These are phyloP conservation scores for Drosophila melanosoma DNA, from an alignment of 2,888 invertebrate genomes.

Conservation along the genomic window DNA sequence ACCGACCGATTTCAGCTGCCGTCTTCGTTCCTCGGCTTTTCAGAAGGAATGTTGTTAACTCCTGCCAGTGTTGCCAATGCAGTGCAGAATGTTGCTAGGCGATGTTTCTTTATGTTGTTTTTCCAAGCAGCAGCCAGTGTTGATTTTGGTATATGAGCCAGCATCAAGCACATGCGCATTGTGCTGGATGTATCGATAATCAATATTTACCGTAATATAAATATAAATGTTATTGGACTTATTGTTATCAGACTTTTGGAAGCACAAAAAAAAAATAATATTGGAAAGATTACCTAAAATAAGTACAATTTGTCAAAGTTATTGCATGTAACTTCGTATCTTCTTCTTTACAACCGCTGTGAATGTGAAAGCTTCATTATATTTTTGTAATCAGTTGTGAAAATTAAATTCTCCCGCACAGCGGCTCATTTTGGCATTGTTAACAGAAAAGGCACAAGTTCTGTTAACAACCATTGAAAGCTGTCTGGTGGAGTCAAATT, in stretches of 20 bases:
- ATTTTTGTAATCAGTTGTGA: background rate
- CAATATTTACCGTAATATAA: background rate
- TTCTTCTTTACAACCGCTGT: background rate
- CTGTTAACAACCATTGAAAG: background rate
- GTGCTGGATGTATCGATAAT: conserved; percentile 1
- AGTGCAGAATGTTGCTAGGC: conserved; percentile 28
- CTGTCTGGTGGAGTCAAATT: background rate
- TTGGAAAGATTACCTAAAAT: background rate
- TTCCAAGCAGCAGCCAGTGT: background rate
- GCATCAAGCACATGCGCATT: background rate
- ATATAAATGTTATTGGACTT: background rate
- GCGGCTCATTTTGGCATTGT: background rate
- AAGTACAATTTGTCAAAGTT: background rate
- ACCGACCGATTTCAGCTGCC: conserved; percentile 52
- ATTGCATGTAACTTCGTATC: background rate
- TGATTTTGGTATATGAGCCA: conserved; percentile 2
- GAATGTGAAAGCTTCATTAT: background rate
- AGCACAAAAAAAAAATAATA: background rate
- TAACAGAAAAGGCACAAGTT: background rate
- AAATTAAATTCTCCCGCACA: background rate
- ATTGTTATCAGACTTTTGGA: too few species aligned
- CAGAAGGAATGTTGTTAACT: conserved; percentile 43
- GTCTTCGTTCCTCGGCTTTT: conserved; percentile 35
- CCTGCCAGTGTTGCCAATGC: conserved; percentile 34
- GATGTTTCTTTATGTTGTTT: conserved; percentile 6